Conservation (phyloP, 2,113 vertebrate genomes). For the Chaenocephalus aceratus region DNA sequence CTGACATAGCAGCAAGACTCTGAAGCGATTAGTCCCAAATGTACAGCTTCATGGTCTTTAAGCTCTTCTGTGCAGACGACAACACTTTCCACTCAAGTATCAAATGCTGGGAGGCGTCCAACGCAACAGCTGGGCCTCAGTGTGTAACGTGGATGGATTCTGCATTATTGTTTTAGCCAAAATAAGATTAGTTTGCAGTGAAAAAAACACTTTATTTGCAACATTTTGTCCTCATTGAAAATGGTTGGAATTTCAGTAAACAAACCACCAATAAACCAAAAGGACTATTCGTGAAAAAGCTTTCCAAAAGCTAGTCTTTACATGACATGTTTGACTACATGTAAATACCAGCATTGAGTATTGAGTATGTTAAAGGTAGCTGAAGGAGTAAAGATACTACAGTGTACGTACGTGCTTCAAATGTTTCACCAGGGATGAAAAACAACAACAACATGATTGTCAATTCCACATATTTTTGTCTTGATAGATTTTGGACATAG, state of each 20-base stretch:
- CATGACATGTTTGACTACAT: neutral
- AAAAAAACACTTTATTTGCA: neutral
- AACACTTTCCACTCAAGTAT: constrained; percentile 46
- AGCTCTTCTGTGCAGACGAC: constrained; percentile 11
- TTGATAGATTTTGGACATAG: too few relatives aligned
- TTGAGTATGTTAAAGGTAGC: too few relatives aligned
- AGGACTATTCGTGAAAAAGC: neutral
- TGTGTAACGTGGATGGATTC: constrained; percentile 18
- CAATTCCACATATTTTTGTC: too few relatives aligned
- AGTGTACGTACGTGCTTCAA: too few relatives aligned
- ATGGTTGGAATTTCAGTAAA: neutral
- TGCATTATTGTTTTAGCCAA: neutral
- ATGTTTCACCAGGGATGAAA: too few relatives aligned
- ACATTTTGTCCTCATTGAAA: neutral
- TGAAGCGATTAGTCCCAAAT: constrained; percentile 35
- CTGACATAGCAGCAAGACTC: constrained; percentile 31
- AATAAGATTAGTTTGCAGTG: neutral
- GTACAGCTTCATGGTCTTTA: constrained; percentile 54
- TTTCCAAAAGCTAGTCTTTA: too few relatives aligned
- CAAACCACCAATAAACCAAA: neutral
- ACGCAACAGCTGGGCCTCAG: constrained; percentile 56
- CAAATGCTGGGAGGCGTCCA: constrained; percentile 31
- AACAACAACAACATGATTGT: too few relatives aligned
- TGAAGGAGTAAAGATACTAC: too few relatives aligned
- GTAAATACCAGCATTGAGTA: too few relatives aligned